Evolutionary conservation across 1,140 invertebrate genomes (phyloP), one percentile per base, ranked within the genome.

Genomic region (Vanessa atalanta): DNA sequence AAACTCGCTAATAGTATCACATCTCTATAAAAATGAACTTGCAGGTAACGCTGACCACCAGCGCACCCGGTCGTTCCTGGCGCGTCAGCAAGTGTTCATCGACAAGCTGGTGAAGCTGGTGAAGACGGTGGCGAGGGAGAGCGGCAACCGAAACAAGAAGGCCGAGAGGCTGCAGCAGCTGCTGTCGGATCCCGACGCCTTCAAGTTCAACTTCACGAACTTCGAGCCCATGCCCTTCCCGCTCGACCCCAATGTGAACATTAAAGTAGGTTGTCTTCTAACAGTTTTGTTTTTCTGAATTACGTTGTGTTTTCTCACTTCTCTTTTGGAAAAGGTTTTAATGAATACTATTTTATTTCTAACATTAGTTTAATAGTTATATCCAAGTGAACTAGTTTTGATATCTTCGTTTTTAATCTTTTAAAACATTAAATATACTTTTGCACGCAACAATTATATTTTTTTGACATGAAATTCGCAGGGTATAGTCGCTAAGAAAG

Each of bases 211-310:
- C 93, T 98, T 99, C 92, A 94, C 96, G 0, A 96, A 96, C 86
- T 98, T 99, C 92, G 98, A 99, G 81, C 96, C 97, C 0, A 95
- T 99, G 75, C 97, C 98, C 0, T 96, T 99, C 83, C 98, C 98
- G 0, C 93, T 99, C 16, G 98, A 99, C 94, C 98, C 99, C 0
- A 96, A 96, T 76, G 96, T 99, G 31, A 95, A 94, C 67, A 98
- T 99, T 51, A 97, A 96, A 77, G 81, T 83, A 15, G 4, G 64
- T 53, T 20, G 0, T 5, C 6, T 43, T 11, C 6, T 43, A 5
- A 43, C 9, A 8, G 37, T 37, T 7, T 31, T 31, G 26, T 3
- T 31, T 4, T 31, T 31, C 26, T 31, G 26, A 31, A 31, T 6
- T 31, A 31, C 26, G 26, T 31, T 31, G 6, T 31, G 3, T 31